phyloP scores from a whole-genome alignment of 2,113 vertebrate genomes.

The Oncorhynchus keta region DNA sequence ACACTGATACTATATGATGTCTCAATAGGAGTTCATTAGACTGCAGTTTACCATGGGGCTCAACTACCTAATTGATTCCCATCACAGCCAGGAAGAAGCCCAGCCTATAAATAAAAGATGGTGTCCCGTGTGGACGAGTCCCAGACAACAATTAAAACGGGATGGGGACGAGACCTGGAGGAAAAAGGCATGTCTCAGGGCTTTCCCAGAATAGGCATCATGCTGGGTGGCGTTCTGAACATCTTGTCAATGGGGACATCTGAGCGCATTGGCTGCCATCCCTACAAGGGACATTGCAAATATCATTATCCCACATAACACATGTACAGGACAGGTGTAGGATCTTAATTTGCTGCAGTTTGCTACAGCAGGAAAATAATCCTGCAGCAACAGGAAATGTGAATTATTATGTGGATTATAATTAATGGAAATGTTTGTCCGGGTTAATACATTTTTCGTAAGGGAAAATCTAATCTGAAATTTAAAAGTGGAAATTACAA shows the following conservation, averaged over 20 bases:
- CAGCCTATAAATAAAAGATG: conserved; percentile 50
- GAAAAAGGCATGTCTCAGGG: not conserved
- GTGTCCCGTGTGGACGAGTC: conserved; percentile 4
- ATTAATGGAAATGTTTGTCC: too few relatives aligned
- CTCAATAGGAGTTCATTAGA: conserved; percentile 6
- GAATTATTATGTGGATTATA: too few relatives aligned
- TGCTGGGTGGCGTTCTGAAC: not conserved
- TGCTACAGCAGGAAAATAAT: too few relatives aligned
- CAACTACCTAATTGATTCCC: conserved; percentile 30
- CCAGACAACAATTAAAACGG: conserved; percentile 31
- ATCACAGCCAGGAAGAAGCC: conserved; percentile 32
- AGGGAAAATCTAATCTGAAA: too few relatives aligned
- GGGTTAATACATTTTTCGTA: too few relatives aligned
- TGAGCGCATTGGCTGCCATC: not conserved
- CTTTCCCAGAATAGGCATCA: conserved; percentile 22
- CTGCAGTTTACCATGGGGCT: conserved; percentile 18
- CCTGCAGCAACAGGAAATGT: too few relatives aligned
- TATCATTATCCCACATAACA: too few relatives aligned
- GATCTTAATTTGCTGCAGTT: too few relatives aligned
- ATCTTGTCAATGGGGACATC: not conserved
- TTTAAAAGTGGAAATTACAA: too few relatives aligned
- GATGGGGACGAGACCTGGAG: not conserved
- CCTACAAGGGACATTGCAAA: too few relatives aligned
- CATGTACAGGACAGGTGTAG: too few relatives aligned
- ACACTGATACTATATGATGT: not conserved